Conservation (phyloP, 2,888 invertebrate genomes). For the Steinernema scapterisci region DNA sequence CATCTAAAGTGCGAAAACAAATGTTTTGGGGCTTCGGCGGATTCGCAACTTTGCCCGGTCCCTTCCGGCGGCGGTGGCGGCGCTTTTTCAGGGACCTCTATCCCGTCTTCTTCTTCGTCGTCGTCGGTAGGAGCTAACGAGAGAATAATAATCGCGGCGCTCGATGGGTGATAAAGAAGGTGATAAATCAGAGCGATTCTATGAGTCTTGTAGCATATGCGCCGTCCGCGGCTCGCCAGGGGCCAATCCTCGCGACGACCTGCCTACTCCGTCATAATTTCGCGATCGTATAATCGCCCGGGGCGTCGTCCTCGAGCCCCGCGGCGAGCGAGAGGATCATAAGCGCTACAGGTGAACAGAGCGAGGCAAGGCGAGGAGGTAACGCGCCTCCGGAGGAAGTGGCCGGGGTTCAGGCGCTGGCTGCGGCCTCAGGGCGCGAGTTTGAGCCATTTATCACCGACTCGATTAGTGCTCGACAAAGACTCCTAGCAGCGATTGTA, state of each 20-base stretch:
- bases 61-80: background rate
- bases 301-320: background rate
- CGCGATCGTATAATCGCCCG: slow-evolving; percentile 16
- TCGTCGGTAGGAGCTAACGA: too few relatives aligned
- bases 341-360: background rate
- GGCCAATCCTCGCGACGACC: slow-evolving; percentile 8
- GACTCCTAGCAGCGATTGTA: slow-evolving; percentile 13
- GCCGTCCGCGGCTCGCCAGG: slow-evolving; percentile 6
- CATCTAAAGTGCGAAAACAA: background rate
- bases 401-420: background rate
- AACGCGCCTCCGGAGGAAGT: too few relatives aligned
- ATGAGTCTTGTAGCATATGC: slow-evolving; percentile 32
- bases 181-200: slow-evolving; percentile 30
- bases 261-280: slow-evolving; percentile 16
- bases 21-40: background rate
- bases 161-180: slow-evolving; percentile 18
- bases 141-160: slow-evolving; percentile 14
- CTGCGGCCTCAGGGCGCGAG: background rate
- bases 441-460: slow-evolving; percentile 28
- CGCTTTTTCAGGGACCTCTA: background rate
- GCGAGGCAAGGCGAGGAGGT: background rate
- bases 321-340: background rate
- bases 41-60: slow-evolving; percentile 16
- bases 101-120: too few relatives aligned
- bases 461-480: slow-evolving; percentile 27